Evolutionary conservation across 2,113 vertebrate species (phyloP).

Genomic region (Caranx ignobilis): DNA sequence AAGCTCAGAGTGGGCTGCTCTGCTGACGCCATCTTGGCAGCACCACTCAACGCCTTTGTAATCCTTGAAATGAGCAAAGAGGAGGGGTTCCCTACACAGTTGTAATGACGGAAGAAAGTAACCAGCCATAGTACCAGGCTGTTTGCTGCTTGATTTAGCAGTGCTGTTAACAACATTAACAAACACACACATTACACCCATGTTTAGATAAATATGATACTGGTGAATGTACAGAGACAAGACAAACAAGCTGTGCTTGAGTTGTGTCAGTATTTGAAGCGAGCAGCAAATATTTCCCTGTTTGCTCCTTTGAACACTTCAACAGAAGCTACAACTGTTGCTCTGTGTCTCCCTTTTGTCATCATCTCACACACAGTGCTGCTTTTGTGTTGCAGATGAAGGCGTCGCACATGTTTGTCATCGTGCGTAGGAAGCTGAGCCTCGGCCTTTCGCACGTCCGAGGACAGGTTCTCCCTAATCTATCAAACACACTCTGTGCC

Average conservation of each 20-base stretch:
- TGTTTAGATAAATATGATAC: neutral
- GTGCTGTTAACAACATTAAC: too few species aligned
- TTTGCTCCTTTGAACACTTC: neutral
- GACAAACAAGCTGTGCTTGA: neutral
- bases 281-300: neutral
- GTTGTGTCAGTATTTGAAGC: neutral
- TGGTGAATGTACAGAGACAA: neutral
- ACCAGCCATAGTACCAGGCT: too few species aligned
- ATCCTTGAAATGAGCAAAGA: too few species aligned
- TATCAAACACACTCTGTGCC: neutral
- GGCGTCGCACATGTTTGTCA: constrained; percentile 25
- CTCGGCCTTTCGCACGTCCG: constrained; percentile 1
- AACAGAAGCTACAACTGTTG: neutral
- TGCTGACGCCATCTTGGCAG: too few species aligned
- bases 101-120: too few species aligned
- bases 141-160: too few species aligned
- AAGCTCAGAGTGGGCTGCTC: too few species aligned
- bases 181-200: neutral
- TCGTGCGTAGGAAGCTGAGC: neutral
- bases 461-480: neutral
- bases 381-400: constrained; percentile 54
- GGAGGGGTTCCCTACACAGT: too few species aligned
- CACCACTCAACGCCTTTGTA: too few species aligned
- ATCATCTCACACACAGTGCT: neutral
- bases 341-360: constrained; percentile 13